Conservation (phyloP, 2,888 invertebrate genomes). For the Yponomeuta evonymella region DNA sequence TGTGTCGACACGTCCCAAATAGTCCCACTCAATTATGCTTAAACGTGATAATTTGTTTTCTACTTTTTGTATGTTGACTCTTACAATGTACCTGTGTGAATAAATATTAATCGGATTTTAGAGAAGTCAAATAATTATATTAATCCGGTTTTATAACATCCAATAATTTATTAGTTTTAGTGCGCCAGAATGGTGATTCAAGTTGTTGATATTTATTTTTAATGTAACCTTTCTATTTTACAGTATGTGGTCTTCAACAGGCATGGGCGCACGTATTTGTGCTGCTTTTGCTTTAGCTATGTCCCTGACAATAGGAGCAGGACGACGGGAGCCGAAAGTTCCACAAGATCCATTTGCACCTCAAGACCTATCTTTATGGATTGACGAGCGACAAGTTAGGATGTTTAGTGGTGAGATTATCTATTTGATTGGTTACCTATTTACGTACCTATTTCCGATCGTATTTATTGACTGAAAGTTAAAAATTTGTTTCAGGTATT, state of each 20-base stretch:
- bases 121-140: neutral
- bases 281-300: conserved; percentile 29
- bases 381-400: conserved; percentile 92
- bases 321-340: conserved; percentile 57
- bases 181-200: neutral
- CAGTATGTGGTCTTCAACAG: conserved; percentile 52
- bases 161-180: neutral
- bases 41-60: conserved; percentile 68
- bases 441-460: neutral
- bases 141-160: neutral
- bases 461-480: conserved; percentile 11
- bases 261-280: conserved; percentile 12
- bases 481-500: conserved; percentile 76
- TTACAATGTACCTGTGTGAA: conserved; percentile 8
- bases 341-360: conserved; percentile 38
- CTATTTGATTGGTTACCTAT: neutral
- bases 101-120: neutral
- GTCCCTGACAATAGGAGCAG: conserved; percentile 55
- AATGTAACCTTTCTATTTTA: neutral
- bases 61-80: conserved; percentile 14
- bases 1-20: conserved; percentile 66
- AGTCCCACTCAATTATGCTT: conserved; percentile 71
- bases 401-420: conserved; percentile 87
- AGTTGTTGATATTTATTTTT: neutral
- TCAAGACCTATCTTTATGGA: conserved; percentile 88